A percentile compares a stretch with the other conserved stretches of the same genome.
Evolutionary conservation across 1,140 invertebrate genomes (phyloP).

Genomic region (Caenorhabditis elegans): WBcel235 BX284606.5:12794501-12795000

Average conservation of each 20-base stretch:
- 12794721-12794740: not conserved
- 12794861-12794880: too few species aligned
- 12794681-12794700: not conserved
- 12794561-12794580: not conserved
- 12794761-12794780: not conserved
- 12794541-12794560: not conserved
- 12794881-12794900: too few species aligned
- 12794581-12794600: not conserved
- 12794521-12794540: not conserved
- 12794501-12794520: not conserved
- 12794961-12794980: too few species aligned
- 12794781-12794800: not conserved
- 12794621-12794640: not conserved
- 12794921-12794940: too few species aligned
- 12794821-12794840: too few species aligned
- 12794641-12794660: not conserved
- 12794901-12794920: too few species aligned
- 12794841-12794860: too few species aligned
- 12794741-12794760: not conserved
- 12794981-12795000: not conserved
- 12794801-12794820: not conserved
- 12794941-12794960: too few species aligned
- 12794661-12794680: not conserved
- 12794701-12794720: not conserved
- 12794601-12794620: not conserved